These are phyloP conservation scores for Sebastes vulpes DNA, from an alignment of 2,797 vertebrate genomes.

Conservation along the genomic window DNA sequence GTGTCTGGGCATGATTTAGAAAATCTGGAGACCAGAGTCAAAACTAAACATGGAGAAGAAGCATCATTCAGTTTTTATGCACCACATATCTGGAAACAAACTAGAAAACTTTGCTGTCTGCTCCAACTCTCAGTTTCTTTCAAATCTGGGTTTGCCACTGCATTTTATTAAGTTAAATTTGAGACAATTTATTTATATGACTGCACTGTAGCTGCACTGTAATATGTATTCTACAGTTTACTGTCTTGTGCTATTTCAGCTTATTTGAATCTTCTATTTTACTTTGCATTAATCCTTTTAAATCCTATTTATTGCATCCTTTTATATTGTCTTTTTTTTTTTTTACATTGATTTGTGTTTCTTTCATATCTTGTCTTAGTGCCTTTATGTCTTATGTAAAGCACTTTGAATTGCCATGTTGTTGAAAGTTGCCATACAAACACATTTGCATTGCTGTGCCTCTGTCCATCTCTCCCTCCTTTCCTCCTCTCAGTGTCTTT, in stretches of 20 bases:
- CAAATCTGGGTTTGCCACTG: background rate
- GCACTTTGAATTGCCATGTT: background rate
- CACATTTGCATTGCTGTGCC: background rate
- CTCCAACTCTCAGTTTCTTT: background rate
- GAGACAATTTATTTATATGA: background rate
- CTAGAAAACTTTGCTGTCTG: background rate
- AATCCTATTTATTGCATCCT: background rate
- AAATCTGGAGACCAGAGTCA: background rate
- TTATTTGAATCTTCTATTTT: background rate
- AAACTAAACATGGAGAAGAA: background rate
- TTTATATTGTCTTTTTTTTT: background rate
- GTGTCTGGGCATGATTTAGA: background rate
- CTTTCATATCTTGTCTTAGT: background rate
- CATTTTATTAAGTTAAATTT: background rate
- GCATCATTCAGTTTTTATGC: background rate
- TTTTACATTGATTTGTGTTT: background rate
- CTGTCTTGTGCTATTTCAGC: background rate
- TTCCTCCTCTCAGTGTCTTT: conserved; percentile 35
- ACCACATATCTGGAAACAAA: background rate
- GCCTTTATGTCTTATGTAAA: background rate
- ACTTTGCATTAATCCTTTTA: background rate
- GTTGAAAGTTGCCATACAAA: background rate
- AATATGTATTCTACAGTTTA: background rate
- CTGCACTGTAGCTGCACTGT: background rate
- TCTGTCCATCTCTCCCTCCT: conserved; percentile 26